Base-by-base conservation (phyloP, 2,888 invertebrate species). In the Dryadula phaetusa region DNA sequence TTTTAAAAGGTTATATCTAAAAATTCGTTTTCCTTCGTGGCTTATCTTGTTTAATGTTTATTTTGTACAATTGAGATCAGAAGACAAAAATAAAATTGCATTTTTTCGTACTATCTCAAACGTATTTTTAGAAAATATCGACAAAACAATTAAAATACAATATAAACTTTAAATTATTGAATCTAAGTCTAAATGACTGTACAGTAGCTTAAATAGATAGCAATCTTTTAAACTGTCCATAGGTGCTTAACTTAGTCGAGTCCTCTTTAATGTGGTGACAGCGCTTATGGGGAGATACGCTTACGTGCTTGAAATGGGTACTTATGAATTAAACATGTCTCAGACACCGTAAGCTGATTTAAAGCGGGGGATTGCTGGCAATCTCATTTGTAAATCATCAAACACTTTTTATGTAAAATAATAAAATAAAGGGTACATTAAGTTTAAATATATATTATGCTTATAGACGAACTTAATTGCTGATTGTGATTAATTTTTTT, bases 271-370 rank as follows among this genome's bases (percentile, higher is more conserved):
- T 64, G 62, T 65, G 49, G 56, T 62, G 58, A 67, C 54, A 64
- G 64, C 64, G 32, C 61, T 66, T 44, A 53, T 53, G 22, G 53
- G 61, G 61, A 61, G 66, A 46, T 52, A 61, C 53, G 47, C 46
- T 56, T 54, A 62, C 54, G 40, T 60, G 40, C 42, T 40, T 61
- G 47, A 65, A 65, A 63, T 61, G 49, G 54, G 61, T 54, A 62
- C 54, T 67, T 67, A 65, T 71, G 71, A 69, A 71, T 71, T 66
- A 71, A 67, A 64, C 67, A 63, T 66, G 44, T 54, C 22, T 66
- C 53, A 18, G 22, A 66, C 44, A 28, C 44, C 3, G 42, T 66
- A 61, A 61, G 61, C 53, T 66, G 34, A 61, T 44, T 42, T 53
- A 62, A 60, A 40, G 53, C 42, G 3, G 22, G 52, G 14, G 32